Evolutionary conservation across 1,140 invertebrate genomes (phyloP).

Genomic region (Archegozetes longisetosus): DNA sequence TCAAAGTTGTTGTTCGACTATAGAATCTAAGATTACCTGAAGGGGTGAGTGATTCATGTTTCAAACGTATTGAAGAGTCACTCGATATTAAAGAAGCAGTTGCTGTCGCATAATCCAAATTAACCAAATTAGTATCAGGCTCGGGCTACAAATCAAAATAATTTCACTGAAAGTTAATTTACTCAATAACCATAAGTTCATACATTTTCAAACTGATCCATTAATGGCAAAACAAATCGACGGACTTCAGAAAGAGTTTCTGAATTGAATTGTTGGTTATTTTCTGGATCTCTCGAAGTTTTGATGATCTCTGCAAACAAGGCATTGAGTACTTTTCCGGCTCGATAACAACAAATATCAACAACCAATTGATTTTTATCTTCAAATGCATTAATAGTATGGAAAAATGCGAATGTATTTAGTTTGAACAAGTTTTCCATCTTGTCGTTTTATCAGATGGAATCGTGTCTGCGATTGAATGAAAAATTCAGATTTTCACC

Average conservation of each 20-base stretch:
- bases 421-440: slow-evolving; percentile 36
- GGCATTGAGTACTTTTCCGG: slow-evolving; percentile 36
- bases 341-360: slow-evolving; percentile 64
- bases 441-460: slow-evolving; percentile 46
- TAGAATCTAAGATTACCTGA: slow-evolving; percentile 1
- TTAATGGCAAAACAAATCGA: slow-evolving; percentile 15
- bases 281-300: neutral
- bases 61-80: neutral
- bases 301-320: neutral
- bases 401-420: slow-evolving; percentile 56
- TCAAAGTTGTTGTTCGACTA: no score
- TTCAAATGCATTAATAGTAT: slow-evolving; percentile 73
- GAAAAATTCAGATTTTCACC: no score
- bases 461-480: slow-evolving; percentile 66
- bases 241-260: neutral
- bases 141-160: neutral
- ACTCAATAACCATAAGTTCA: no score
- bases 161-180: neutral
- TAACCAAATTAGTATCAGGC: slow-evolving; percentile 6
- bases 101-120: slow-evolving; percentile 5
- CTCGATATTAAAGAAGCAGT: slow-evolving; percentile 8
- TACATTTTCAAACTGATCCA: no score
- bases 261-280: neutral
- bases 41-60: slow-evolving; percentile 8
- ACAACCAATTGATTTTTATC: slow-evolving; percentile 49